Evolutionary conservation across 1,140 invertebrate genomes (phyloP).

Genomic region (Zaprionus camerounensis): DNA sequence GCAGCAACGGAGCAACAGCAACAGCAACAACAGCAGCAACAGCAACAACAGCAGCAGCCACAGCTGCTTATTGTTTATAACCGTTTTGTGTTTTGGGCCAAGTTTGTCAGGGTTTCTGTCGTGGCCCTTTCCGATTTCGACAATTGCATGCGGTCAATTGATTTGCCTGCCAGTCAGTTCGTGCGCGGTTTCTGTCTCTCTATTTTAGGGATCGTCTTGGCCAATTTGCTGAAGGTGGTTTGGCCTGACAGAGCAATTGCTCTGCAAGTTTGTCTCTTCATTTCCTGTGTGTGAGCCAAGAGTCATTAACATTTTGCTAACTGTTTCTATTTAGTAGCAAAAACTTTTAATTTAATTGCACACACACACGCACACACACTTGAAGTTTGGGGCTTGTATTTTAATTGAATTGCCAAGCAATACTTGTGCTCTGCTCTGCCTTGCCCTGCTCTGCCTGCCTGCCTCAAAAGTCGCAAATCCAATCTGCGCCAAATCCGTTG

Average conservation of each 20-base stretch:
- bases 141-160: conserved; percentile 36
- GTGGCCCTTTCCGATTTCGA: conserved; percentile 37
- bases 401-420: conserved; percentile 51
- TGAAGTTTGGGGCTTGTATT: conserved; percentile 26
- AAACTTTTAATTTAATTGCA: conserved; percentile 76
- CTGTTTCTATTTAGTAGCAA: conserved; percentile 51
- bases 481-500: conserved; percentile 66
- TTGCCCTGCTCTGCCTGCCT: neutral
- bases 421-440: neutral
- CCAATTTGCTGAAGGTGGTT: conserved; percentile 9
- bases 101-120: conserved; percentile 27
- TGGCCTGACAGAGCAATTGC: neutral
- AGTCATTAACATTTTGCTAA: conserved; percentile 63
- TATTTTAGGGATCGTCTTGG: neutral
- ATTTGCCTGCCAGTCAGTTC: conserved; percentile 44
- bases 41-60: conserved; percentile 14
- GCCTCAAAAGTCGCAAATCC: conserved; percentile 61
- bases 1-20: no score
- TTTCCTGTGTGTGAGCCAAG: conserved; percentile 41
- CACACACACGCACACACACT: conserved; percentile 7
- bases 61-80: conserved; percentile 49
- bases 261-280: conserved; percentile 5
- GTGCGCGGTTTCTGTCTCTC: conserved; percentile 14
- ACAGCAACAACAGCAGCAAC: no score
- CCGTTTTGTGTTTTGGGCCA: conserved; percentile 25